phyloP scores from a whole-genome alignment of 2,888 invertebrate genomes.

The Heteromyza rotundicornis region DNA sequence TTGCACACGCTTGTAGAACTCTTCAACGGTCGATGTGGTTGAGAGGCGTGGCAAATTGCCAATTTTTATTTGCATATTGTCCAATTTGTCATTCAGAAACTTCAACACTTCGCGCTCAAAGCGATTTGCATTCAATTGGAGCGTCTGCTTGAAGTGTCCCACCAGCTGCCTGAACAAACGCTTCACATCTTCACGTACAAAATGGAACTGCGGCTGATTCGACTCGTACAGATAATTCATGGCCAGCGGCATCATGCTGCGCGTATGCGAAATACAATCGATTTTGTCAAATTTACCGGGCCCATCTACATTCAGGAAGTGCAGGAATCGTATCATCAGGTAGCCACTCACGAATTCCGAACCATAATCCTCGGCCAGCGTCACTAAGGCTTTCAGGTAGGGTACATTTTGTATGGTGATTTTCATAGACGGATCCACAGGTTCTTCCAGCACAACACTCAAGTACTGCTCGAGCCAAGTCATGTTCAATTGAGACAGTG shows the following conservation, averaged over 20 bases:
- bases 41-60: conserved; percentile 32
- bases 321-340: conserved; percentile 34
- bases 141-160: conserved; percentile 27
- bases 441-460: conserved; percentile 22
- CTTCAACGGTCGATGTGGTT: conserved; percentile 19
- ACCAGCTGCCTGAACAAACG: conserved; percentile 27
- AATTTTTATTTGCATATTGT: conserved; percentile 32
- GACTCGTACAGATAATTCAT: conserved; percentile 35
- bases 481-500: conserved; percentile 23
- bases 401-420: conserved; percentile 31
- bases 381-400: conserved; percentile 29
- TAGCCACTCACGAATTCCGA: conserved; percentile 34
- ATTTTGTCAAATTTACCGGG: conserved; percentile 24
- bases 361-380: conserved; percentile 22
- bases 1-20: conserved; percentile 22
- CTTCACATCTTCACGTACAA: conserved; percentile 21
- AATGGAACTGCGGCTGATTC: conserved; percentile 12
- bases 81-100: conserved; percentile 30
- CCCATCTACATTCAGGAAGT: conserved; percentile 26
- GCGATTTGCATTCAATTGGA: conserved; percentile 25
- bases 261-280: conserved; percentile 26
- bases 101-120: conserved; percentile 26
- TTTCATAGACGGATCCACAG: conserved; percentile 20
- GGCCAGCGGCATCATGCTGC: conserved; percentile 33
- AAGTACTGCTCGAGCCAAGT: conserved; percentile 33